A percentile compares a stretch with the other conserved stretches of the same genome.
phyloP scores from a whole-genome alignment of 2,888 invertebrate genomes.

The Drosophila parthenogenetica region DNA sequence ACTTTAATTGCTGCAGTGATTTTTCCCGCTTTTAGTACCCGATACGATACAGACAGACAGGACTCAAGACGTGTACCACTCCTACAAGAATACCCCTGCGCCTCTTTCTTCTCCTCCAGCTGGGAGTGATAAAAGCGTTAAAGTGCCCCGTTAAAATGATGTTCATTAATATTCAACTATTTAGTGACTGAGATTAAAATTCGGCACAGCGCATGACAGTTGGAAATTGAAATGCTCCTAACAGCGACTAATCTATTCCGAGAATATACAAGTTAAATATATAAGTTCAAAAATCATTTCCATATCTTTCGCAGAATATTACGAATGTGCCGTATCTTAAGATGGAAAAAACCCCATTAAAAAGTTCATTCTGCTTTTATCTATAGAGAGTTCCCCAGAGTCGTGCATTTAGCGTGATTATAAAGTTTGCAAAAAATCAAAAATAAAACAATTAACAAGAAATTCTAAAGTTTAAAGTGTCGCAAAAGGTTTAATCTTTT shows the following conservation, averaged over 20 bases:
- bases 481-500: too few species aligned
- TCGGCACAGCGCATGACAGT: background rate
- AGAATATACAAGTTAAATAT: too few species aligned
- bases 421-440: too few species aligned
- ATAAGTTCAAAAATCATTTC: background rate
- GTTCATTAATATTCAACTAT: constrained; percentile 79
- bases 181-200: constrained; percentile 54
- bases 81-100: background rate
- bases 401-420: background rate
- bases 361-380: background rate
- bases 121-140: constrained; percentile 60
- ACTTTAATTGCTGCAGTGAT: constrained; percentile 81
- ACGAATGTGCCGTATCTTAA: background rate
- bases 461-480: too few species aligned
- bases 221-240: background rate
- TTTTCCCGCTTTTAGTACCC: constrained; percentile 59
- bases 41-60: constrained; percentile 17
- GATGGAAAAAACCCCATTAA: background rate
- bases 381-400: background rate
- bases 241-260: constrained; percentile 8
- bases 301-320: constrained; percentile 6
- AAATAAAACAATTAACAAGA: background rate
- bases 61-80: constrained; percentile 45
- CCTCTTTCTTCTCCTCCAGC: constrained; percentile 2
- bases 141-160: constrained; percentile 70